Conservation (phyloP, 2,797 vertebrate species). For the Poecilia picta region DNA sequence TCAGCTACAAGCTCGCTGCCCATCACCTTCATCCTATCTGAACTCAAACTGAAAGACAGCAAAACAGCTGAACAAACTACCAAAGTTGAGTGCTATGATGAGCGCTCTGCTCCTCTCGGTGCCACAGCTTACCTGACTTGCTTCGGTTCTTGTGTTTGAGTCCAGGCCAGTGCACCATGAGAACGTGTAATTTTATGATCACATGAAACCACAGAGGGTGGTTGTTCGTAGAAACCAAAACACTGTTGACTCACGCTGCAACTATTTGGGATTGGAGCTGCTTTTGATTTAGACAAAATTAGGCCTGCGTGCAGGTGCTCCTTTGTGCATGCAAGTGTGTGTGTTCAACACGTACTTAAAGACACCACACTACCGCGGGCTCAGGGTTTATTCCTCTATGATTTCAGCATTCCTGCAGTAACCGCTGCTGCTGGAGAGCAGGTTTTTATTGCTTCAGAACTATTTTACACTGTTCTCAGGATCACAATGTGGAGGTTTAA, state of each 20-base stretch:
- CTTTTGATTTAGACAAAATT: slow-evolving; percentile 66
- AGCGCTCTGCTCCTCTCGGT: slow-evolving; percentile 30
- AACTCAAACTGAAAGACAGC: not conserved
- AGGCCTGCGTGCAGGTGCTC: slow-evolving; percentile 62
- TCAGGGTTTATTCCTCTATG: slow-evolving; percentile 24
- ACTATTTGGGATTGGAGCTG: slow-evolving; percentile 70
- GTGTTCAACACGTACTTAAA: slow-evolving; percentile 1
- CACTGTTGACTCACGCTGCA: slow-evolving; percentile 59
- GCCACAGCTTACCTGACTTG: slow-evolving; percentile 27
- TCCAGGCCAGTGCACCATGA: slow-evolving; percentile 44
- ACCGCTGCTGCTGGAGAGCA: slow-evolving; percentile 41
- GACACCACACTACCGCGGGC: slow-evolving; percentile 9
- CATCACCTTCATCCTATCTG: not conserved
- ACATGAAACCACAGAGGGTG: slow-evolving; percentile 60
- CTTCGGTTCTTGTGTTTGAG: slow-evolving; percentile 47
- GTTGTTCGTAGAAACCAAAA: slow-evolving; percentile 49
- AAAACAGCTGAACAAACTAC: not conserved
- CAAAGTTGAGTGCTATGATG: not conserved
- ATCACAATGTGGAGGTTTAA: slow-evolving; percentile 9
- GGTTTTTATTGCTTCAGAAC: slow-evolving; percentile 31
- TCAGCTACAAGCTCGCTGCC: not conserved
- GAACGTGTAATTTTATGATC: slow-evolving; percentile 67
- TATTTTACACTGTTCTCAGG: slow-evolving; percentile 31
- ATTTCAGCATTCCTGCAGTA: slow-evolving; percentile 40
- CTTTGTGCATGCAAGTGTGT: not conserved